Evolutionary conservation across 2,113 vertebrate genomes (phyloP), one percentile per base, ranked within the genome.

Genomic region (Sander vitreus): DNA sequence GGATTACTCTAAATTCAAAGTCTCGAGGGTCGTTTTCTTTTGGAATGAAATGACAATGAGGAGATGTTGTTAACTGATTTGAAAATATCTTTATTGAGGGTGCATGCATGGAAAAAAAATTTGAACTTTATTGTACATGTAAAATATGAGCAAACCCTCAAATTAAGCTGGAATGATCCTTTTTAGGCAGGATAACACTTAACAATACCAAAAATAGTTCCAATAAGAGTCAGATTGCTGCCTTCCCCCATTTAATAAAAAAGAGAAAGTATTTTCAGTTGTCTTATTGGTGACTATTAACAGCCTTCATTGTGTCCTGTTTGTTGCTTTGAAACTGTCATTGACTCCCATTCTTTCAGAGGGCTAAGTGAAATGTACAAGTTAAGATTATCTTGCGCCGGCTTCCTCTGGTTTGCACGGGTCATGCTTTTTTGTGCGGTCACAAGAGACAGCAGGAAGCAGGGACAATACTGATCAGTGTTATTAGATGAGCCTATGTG

Each of bases 381-480:
- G 50, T 39, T 13, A 14, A 64, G 23, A 47, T 39, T 36, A 5
- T 39, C 36, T 53, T 15, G 43, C 69, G 50, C 53, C 25, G 18
- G 18, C 36, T 43, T 27, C 27, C 73, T 78, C 33, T 73, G 53
- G 36, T 85, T 84, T 75, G 19, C 50, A 39, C n/a, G 2, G 33
- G 54, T 80, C 72, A 58, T 45, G 53, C 27, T 57, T 76, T 48
- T 18, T 8, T 13, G 55, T 75, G 79, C 33, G 67, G 88, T 84
- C 86, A 86, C 78, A 86, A 62, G 71, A 89, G 77, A 78, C 67
- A 11, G 76, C 18, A 27, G 58, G 60, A 79, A 81, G 57, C 67
- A 8, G 54, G 33, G 55, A 88, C 54, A 23, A 58, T 73, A 47
- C 45, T 23, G 39, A 60, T 88, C 63, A 27, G 50, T 80, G 80